Conservation (phyloP, 2,113 vertebrate genomes). For the Oostethus manadensis region DNA sequence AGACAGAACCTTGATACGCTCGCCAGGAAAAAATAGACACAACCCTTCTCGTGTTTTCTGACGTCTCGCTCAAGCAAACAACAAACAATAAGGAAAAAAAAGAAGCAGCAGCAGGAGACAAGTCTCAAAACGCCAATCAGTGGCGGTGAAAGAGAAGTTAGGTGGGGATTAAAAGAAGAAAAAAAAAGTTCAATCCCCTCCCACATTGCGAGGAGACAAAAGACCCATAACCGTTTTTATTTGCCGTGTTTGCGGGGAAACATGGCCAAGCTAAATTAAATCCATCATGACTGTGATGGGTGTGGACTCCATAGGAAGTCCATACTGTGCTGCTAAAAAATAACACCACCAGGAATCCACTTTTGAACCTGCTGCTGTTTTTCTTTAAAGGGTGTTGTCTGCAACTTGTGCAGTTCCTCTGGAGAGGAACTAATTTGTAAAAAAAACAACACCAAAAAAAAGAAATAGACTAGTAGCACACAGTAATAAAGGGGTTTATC, state of each 20-base stretch:
- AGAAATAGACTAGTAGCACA: too few species aligned
- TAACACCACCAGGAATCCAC: too few species aligned
- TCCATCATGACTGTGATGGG: too few species aligned
- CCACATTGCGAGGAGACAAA: not conserved
- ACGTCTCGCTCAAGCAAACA: constrained; percentile 2
- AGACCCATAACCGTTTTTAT: not conserved
- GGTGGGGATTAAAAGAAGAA: not conserved
- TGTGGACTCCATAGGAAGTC: too few species aligned
- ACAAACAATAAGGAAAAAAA: constrained; percentile 8
- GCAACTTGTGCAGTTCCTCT: too few species aligned
- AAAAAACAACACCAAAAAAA: too few species aligned
- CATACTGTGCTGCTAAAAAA: too few species aligned
- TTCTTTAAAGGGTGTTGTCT: too few species aligned
- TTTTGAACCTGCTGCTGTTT: too few species aligned
- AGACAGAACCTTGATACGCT: constrained; percentile 25
- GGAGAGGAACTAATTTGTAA: too few species aligned
- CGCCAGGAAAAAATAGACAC: not conserved
- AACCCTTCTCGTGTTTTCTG: not conserved
- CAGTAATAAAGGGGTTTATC: too few species aligned
- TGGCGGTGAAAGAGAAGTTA: constrained; percentile 1
- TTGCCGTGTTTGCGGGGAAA: constrained; percentile 9
- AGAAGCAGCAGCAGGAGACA: constrained; percentile 4
- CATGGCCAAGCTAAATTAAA: constrained; percentile 4
- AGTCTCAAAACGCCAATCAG: constrained; percentile 26
- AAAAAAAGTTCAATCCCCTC: constrained; percentile 2